These are phyloP conservation scores for Conopomorpha cramerella DNA, from an alignment of 1,140 invertebrate genomes.

Conservation along the genomic window DNA sequence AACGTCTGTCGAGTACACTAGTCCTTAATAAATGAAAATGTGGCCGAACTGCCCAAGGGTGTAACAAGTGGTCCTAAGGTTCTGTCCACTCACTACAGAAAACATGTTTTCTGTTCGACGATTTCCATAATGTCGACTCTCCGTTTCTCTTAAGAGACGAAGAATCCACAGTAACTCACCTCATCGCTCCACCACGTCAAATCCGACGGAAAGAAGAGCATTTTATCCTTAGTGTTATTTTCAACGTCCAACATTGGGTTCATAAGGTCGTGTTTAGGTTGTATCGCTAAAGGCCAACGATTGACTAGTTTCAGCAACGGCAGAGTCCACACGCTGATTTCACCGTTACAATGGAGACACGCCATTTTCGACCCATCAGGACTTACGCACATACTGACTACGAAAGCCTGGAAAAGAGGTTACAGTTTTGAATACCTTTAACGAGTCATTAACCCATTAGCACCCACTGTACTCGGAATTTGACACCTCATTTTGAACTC, in stretches of 20 bases:
- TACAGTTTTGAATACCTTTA: slow-evolving; percentile 1
- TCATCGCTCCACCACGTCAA: slow-evolving; percentile 80
- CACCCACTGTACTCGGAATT: no score
- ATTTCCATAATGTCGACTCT: background rate
- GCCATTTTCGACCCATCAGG: slow-evolving; percentile 63
- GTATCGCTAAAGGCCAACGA: slow-evolving; percentile 66
- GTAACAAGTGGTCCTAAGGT: no score
- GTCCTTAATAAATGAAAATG: no score
- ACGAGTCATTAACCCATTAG: no score
- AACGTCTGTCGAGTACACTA: no score
- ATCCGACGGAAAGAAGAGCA: slow-evolving; percentile 66
- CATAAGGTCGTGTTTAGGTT: slow-evolving; percentile 66
- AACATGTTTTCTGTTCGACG: background rate
- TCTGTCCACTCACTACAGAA: no score
- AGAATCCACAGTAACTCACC: slow-evolving; percentile 34
- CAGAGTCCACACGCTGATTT: slow-evolving; percentile 73
- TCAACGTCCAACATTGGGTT: slow-evolving; percentile 62
- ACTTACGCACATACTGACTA: slow-evolving; percentile 71
- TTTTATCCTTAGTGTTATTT: slow-evolving; percentile 27
- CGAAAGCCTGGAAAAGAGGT: slow-evolving; percentile 42
- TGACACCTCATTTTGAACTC: no score
- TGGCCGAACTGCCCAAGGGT: no score
- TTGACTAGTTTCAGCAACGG: slow-evolving; percentile 65
- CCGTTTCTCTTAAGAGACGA: background rate
- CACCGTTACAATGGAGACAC: slow-evolving; percentile 73